A percentile compares a stretch with the other conserved stretches of the same genome.
Evolutionary conservation across 2,113 vertebrate genomes (phyloP).

Genomic region (Chitala chitala): DNA sequence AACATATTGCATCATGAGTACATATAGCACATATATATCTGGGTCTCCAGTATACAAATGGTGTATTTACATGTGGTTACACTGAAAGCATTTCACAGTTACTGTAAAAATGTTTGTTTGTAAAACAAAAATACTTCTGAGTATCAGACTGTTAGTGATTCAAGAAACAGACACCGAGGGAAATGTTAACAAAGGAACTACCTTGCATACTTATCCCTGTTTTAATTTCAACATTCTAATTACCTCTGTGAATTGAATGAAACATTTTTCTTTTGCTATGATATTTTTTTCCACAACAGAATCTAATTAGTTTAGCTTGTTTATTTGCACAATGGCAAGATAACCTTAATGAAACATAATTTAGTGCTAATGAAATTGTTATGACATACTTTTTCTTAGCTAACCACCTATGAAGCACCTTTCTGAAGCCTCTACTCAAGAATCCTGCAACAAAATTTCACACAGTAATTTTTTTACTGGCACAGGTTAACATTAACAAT

Average conservation of each 20-base stretch:
- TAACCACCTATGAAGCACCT: background rate
- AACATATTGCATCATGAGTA: no score
- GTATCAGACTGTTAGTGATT: background rate
- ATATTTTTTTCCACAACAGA: background rate
- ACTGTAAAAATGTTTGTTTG: background rate
- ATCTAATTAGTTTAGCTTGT: conserved; percentile 1
- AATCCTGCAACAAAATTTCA: background rate
- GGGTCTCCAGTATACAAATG: no score
- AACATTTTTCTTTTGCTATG: background rate
- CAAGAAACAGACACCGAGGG: background rate
- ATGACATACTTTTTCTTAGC: background rate
- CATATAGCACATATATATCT: no score
- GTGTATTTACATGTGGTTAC: background rate
- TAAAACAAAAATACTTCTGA: background rate
- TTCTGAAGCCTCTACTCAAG: background rate
- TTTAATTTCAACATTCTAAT: background rate
- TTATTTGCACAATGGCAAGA: background rate
- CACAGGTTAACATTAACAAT: background rate
- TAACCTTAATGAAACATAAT: background rate
- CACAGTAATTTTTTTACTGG: background rate
- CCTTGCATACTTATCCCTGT: background rate
- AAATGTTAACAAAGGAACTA: background rate
- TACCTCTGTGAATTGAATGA: background rate
- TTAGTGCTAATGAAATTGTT: background rate
- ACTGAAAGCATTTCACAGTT: background rate